Percentiles rank a stretch among this genome's conserved stretches.
Evolutionary conservation across 1,140 invertebrate species (phyloP).

Genomic region (Tetragonula clypearis): DNA sequence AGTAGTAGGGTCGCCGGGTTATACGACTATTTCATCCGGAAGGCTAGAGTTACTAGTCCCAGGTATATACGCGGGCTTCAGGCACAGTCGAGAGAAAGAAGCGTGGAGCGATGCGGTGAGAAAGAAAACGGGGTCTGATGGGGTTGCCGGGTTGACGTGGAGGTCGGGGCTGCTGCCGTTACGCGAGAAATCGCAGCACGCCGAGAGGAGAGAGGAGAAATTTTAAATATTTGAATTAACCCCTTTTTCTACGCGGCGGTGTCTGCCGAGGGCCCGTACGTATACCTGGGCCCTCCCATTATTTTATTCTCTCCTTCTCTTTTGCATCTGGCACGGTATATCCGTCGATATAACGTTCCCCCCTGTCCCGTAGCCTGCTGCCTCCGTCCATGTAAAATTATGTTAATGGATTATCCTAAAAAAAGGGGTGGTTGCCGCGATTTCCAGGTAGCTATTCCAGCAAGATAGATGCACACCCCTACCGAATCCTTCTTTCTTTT

Average conservation of each 20-base stretch:
- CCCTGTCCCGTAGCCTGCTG: neutral
- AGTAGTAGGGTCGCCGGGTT: constrained; percentile 55
- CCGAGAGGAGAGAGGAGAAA: constrained; percentile 68
- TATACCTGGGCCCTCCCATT: constrained; percentile 71
- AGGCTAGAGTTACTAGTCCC: constrained; percentile 77
- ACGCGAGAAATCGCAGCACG: constrained; percentile 73
- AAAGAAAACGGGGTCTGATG: constrained; percentile 20
- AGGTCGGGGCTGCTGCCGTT: constrained; percentile 68
- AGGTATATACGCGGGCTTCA: constrained; percentile 70
- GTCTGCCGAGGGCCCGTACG: constrained; percentile 37
- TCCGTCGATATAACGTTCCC: constrained; percentile 75
- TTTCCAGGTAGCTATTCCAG: constrained; percentile 64
- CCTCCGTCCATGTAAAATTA: constrained; percentile 80
- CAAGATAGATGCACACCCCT: constrained; percentile 50
- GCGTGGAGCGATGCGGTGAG: neutral
- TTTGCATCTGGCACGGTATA: constrained; percentile 78
- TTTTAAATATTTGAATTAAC: constrained; percentile 82
- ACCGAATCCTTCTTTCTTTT: constrained; percentile 38
- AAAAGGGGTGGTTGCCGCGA: constrained; percentile 60
- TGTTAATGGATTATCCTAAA: constrained; percentile 82
- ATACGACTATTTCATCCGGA: constrained; percentile 61
- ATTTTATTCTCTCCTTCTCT: constrained; percentile 76
- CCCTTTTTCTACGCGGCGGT: constrained; percentile 64
- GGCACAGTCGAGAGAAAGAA: constrained; percentile 41
- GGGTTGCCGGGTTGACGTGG: constrained; percentile 7